phyloP scores from a whole-genome alignment of 37 sponge, comb jelly and placozoan genomes.

The Beroe forskalii region DNA sequence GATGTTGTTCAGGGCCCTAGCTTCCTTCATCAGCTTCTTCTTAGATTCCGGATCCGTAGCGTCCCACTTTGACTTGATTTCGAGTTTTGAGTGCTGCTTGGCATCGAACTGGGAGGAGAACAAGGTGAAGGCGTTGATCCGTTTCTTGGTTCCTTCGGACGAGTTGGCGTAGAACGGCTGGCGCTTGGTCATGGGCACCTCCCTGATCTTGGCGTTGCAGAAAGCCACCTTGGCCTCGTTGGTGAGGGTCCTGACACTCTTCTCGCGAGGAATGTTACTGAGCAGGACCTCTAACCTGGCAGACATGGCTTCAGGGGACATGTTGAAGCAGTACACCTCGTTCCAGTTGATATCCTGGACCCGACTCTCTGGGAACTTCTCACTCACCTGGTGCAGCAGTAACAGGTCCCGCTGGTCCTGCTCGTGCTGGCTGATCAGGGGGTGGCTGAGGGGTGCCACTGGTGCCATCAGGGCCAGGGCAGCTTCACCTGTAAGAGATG shows the following conservation, averaged over 20 bases:
- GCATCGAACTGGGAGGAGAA: conserved; percentile 14
- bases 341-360: conserved; percentile 38
- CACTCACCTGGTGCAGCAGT: background rate
- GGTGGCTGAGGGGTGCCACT: background rate
- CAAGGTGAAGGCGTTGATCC: conserved; percentile 29
- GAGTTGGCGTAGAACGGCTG: background rate
- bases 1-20: conserved; percentile 21
- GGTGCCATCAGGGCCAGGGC: background rate
- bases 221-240: background rate
- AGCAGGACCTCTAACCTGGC: conserved; percentile 2
- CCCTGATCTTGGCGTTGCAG: conserved; percentile 19
- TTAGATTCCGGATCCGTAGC: background rate
- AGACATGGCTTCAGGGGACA: conserved; percentile 13
- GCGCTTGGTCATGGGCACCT: background rate
- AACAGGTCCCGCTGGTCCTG: conserved; percentile 6
- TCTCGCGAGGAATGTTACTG: background rate
- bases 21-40: background rate
- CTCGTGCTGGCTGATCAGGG: conserved; percentile 31
- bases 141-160: background rate
- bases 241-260: background rate
- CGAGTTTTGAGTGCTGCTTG: background rate
- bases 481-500: background rate
- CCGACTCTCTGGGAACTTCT: background rate
- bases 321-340: background rate
- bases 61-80: conserved; percentile 6